Evolutionary conservation across 2,113 vertebrate genomes (phyloP).

Genomic region (Clarias macrocephalus): DNA sequence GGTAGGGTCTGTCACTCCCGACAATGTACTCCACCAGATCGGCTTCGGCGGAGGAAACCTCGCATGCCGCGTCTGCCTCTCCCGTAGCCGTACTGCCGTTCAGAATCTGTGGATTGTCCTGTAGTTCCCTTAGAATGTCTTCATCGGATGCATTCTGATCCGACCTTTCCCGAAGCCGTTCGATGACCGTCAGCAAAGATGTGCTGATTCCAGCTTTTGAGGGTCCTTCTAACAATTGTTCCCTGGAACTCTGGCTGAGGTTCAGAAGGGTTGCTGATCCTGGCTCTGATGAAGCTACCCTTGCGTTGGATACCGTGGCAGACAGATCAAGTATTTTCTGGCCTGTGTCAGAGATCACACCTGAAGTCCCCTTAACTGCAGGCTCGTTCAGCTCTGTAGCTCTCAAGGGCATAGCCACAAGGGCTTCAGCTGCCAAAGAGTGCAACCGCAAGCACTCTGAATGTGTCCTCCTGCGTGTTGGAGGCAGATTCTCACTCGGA

Average conservation of each 20-base stretch:
- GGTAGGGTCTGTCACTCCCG: slow-evolving; percentile 82
- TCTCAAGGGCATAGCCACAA: slow-evolving; percentile 93
- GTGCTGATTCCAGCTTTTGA: slow-evolving; percentile 92
- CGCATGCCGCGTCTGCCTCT: slow-evolving; percentile 35
- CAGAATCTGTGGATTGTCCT: slow-evolving; percentile 89
- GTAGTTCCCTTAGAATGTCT: slow-evolving; percentile 92
- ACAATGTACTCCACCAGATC: slow-evolving; percentile 86
- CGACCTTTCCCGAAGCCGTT: slow-evolving; percentile 89
- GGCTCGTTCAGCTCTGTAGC: slow-evolving; percentile 78
- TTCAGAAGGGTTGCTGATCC: slow-evolving; percentile 69
- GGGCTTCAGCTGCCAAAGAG: slow-evolving; percentile 90
- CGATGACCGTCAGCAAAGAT: slow-evolving; percentile 93
- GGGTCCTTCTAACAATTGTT: slow-evolving; percentile 77
- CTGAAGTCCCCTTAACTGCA: slow-evolving; percentile 64
- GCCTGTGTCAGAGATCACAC: slow-evolving; percentile 66
- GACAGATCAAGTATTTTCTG: slow-evolving; percentile 69
- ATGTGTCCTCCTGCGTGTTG: slow-evolving; percentile 87
- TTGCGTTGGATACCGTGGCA: slow-evolving; percentile 60
- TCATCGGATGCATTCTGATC: slow-evolving; percentile 95
- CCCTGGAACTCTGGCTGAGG: slow-evolving; percentile 59
- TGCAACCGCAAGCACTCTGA: slow-evolving; percentile 93
- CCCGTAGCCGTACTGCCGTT: slow-evolving; percentile 43
- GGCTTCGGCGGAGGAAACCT: slow-evolving; percentile 53
- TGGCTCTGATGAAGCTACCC: slow-evolving; percentile 24
- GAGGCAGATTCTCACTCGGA: slow-evolving; percentile 86